A percentile compares a stretch with the other conserved stretches of the same genome.
phyloP scores from a whole-genome alignment of 2,113 vertebrate species.

The Ceuthmochares aereus region DNA sequence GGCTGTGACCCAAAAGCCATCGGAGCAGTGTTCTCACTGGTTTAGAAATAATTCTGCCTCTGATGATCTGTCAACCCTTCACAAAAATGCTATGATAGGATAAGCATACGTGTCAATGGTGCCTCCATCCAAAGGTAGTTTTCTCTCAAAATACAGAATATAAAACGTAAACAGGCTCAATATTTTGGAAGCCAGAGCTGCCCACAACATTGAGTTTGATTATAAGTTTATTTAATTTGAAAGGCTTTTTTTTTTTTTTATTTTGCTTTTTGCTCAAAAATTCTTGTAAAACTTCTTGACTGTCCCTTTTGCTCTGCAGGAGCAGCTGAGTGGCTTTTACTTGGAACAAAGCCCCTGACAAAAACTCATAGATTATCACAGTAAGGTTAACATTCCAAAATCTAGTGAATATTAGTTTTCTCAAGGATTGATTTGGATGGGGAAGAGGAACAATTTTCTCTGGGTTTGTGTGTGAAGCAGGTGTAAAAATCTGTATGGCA shows the following conservation, averaged over 20 bases:
- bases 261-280: neutral
- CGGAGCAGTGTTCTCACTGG: neutral
- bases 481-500: neutral
- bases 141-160: neutral
- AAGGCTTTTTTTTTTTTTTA: neutral
- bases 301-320: neutral
- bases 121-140: neutral
- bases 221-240: neutral
- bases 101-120: accelerated
- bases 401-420: neutral
- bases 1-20: neutral
- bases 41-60: neutral
- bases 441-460: neutral
- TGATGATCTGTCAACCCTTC: neutral
- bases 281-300: neutral
- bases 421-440: neutral
- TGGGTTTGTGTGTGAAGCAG: neutral
- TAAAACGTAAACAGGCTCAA: neutral
- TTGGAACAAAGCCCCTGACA: neutral
- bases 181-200: neutral
- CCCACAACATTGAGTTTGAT: neutral
- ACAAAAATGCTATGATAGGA: neutral
- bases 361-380: neutral
- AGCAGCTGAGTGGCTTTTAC: neutral
- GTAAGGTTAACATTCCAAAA: neutral